Conservation (phyloP, 2,113 vertebrate genomes). For the Anarhynchus alexandrinus region DNA sequence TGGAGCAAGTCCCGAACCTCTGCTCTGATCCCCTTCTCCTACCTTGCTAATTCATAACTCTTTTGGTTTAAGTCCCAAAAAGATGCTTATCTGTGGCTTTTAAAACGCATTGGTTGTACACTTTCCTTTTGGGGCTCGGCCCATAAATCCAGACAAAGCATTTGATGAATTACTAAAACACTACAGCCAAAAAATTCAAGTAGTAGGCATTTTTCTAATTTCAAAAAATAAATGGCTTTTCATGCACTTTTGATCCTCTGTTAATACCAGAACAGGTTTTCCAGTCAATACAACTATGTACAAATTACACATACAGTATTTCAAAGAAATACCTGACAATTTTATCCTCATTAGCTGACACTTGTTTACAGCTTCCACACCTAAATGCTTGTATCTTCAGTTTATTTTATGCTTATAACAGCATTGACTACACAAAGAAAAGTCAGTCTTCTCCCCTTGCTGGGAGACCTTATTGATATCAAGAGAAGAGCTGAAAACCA, state of each 20-base stretch:
- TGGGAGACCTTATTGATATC: neutral
- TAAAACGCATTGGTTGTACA: neutral
- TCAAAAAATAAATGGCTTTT: neutral
- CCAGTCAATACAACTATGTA: neutral
- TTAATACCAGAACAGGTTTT: neutral
- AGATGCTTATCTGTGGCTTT: neutral
- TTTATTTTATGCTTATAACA: neutral
- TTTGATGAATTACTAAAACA: neutral
- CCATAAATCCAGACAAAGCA: neutral
- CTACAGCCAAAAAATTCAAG: neutral
- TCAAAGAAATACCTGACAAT: neutral
- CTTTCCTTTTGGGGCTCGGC: neutral
- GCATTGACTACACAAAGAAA: neutral
- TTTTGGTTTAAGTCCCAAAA: neutral
- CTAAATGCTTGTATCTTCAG: neutral
- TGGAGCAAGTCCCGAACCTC: neutral
- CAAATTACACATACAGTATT: neutral
- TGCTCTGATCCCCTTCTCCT: neutral
- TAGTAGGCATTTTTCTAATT: neutral
- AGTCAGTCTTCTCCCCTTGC: neutral
- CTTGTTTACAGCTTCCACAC: neutral
- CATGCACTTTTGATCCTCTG: neutral
- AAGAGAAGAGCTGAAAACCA: neutral
- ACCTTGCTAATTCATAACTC: neutral
- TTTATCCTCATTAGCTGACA: neutral